A percentile compares a stretch with the other conserved stretches of the same genome.
Conservation (phyloP, 2,797 vertebrate genomes). For the Sebastes baramenuke region DNA sequence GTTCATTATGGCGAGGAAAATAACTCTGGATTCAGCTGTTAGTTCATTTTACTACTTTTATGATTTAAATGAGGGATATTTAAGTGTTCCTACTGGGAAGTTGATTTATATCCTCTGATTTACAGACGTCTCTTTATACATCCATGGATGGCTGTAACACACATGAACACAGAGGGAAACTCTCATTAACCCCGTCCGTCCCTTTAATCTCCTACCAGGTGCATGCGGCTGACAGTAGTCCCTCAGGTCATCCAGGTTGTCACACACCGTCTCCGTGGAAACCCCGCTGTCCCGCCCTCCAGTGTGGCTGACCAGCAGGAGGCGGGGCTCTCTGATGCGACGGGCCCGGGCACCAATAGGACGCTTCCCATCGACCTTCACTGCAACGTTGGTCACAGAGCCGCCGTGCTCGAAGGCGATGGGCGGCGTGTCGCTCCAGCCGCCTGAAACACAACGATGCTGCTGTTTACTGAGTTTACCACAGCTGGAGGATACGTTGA, state of each 20-base stretch:
- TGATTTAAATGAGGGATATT: too few relatives aligned
- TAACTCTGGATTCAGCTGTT: too few relatives aligned
- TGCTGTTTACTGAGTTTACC: not conserved
- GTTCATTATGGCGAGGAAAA: too few relatives aligned
- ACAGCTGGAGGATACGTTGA: not conserved
- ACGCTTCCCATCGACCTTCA: slow-evolving; percentile 87
- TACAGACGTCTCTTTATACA: too few relatives aligned
- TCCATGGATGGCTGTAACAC: too few relatives aligned
- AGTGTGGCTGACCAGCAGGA: slow-evolving; percentile 80
- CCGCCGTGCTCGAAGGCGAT: slow-evolving; percentile 94
- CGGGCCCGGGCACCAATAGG: slow-evolving; percentile 89
- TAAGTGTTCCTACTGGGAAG: too few relatives aligned
- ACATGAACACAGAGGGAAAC: too few relatives aligned
- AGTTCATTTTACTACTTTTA: too few relatives aligned
- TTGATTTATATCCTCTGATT: too few relatives aligned
- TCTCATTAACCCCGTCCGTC: too few relatives aligned
- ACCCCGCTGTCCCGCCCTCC: slow-evolving; percentile 66
- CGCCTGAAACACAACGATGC: slow-evolving; percentile 78
- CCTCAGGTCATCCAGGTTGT: slow-evolving; percentile 83
- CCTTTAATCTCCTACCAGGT: slow-evolving; percentile 78
- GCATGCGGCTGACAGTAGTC: slow-evolving; percentile 93
- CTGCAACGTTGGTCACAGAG: slow-evolving; percentile 88
- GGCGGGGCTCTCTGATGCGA: slow-evolving; percentile 81
- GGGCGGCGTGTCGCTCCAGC: slow-evolving; percentile 96
- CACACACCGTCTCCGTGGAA: slow-evolving; percentile 79